These are phyloP conservation scores for Halesus radiatus DNA, from an alignment of 1,140 invertebrate species.

Conservation along the genomic window DNA sequence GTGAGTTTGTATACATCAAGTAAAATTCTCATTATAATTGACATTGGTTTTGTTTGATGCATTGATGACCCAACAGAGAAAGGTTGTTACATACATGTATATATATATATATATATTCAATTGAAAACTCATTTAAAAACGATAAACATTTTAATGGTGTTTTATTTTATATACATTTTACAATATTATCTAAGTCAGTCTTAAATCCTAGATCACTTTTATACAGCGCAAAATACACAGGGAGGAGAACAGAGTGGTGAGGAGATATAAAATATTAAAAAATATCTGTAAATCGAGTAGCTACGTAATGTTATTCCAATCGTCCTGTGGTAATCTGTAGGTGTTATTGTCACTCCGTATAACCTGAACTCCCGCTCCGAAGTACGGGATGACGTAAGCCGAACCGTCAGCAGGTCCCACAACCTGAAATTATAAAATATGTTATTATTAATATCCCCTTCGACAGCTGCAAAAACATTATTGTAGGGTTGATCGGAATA, in stretches of 20 bases:
- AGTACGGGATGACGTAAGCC: conserved; percentile 95
- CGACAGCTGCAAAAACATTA: too few relatives aligned
- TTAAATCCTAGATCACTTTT: conserved; percentile 17
- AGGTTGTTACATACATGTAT: too few relatives aligned
- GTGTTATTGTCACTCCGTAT: conserved; percentile 89
- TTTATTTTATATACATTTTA: not conserved
- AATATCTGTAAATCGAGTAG: conserved; percentile 58
- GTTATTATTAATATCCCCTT: too few relatives aligned
- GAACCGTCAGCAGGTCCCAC: conserved; percentile 96
- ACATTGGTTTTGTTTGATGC: too few relatives aligned
- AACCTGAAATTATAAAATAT: conserved; percentile 71
- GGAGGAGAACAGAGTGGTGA: conserved; percentile 51
- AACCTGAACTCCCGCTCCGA: conserved; percentile 87
- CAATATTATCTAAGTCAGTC: conserved; percentile 18
- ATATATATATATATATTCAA: too few relatives aligned
- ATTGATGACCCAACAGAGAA: too few relatives aligned
- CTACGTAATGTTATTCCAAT: conserved; percentile 77
- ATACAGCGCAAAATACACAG: conserved; percentile 58
- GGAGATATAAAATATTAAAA: too few relatives aligned
- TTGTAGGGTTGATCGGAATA: too few relatives aligned
- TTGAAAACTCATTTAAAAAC: too few relatives aligned
- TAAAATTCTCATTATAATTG: too few relatives aligned
- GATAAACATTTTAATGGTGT: too few relatives aligned
- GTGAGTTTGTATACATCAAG: too few relatives aligned
- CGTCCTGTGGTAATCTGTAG: conserved; percentile 84